Evolutionary conservation across 2,797 vertebrate genomes (phyloP).

Genomic region (Telmatherina bonti): DNA sequence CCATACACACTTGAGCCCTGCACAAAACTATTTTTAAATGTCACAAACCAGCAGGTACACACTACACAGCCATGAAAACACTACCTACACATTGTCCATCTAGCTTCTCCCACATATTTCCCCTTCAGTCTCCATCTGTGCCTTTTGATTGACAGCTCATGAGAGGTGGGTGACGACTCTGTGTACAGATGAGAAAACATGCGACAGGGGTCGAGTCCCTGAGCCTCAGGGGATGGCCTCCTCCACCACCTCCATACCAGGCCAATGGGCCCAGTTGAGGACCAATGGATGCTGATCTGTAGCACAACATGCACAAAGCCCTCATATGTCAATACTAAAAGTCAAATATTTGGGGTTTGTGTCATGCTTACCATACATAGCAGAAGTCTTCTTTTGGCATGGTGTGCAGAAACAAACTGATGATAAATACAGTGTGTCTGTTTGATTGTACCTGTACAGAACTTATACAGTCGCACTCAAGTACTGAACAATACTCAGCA

Average conservation of each 20-base stretch:
- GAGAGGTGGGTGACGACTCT: conserved; percentile 60
- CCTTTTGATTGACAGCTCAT: conserved; percentile 81
- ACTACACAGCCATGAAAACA: neutral
- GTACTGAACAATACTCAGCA: no score
- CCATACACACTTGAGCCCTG: neutral
- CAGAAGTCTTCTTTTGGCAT: conserved; percentile 37
- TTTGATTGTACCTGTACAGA: neutral
- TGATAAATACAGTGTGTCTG: conserved; percentile 8
- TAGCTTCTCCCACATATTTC: conserved; percentile 43
- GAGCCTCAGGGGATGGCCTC: conserved; percentile 37
- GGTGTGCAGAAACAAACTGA: conserved; percentile 19
- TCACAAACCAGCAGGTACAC: neutral
- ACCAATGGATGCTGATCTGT: conserved; percentile 35
- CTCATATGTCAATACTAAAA: conserved; percentile 56
- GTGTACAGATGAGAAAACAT: conserved; percentile 73
- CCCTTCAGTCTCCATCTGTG: conserved; percentile 77
- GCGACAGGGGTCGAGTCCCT: conserved; percentile 67
- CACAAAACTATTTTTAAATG: neutral
- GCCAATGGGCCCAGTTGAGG: conserved; percentile 42
- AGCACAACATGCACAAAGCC: no score
- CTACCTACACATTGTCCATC: neutral
- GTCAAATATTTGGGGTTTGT: conserved; percentile 55
- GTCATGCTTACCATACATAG: conserved; percentile 46
- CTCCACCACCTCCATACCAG: conserved; percentile 38
- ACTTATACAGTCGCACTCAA: conserved; percentile 21